Conservation (phyloP, 1,140 invertebrate species). For the Centruroides vittatus region DNA sequence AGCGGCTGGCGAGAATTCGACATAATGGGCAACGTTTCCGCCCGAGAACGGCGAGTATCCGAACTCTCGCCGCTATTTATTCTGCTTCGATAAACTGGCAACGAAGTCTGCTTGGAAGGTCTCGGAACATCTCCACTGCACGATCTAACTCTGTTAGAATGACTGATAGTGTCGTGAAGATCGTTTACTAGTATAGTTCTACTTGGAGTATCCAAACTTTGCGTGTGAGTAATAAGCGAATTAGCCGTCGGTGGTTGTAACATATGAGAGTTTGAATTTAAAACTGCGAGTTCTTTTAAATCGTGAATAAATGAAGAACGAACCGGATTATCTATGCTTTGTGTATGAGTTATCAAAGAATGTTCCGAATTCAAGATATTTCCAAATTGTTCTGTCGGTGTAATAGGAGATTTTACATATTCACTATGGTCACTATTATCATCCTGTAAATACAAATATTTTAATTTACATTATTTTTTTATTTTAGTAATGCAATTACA, state of each 20-base stretch:
- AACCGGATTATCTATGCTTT: slow-evolving; percentile 17
- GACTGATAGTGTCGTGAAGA: slow-evolving; percentile 5
- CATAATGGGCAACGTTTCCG: slow-evolving; percentile 1
- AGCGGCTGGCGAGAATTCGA: slow-evolving; percentile 35
- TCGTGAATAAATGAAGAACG: slow-evolving; percentile 16
- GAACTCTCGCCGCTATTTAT: slow-evolving; percentile 2
- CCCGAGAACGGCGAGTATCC: slow-evolving; percentile 3
- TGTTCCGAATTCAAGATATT: not conserved
- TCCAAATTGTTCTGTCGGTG: not conserved
- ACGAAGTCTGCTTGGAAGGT: slow-evolving; percentile 12
- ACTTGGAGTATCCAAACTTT: slow-evolving; percentile 17
- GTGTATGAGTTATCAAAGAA: slow-evolving; percentile 19
- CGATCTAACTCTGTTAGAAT: slow-evolving; percentile 6
- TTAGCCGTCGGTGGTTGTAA: too few relatives aligned
- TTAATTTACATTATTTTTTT: not conserved
- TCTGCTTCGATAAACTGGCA: slow-evolving; percentile 10
- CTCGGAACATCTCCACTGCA: slow-evolving; percentile 13
- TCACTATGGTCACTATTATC: not conserved
- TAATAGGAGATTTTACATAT: not conserved
- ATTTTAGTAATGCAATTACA: too few relatives aligned
- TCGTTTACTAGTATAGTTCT: slow-evolving; percentile 16
- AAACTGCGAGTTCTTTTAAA: slow-evolving; percentile 5
- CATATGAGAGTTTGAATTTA: not conserved
- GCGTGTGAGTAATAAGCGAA: slow-evolving; percentile 19
- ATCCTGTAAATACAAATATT: not conserved